A percentile compares a stretch with the other conserved stretches of the same genome.
Conservation (phyloP, 2,888 invertebrate genomes). For the Acheta domesticus region DNA sequence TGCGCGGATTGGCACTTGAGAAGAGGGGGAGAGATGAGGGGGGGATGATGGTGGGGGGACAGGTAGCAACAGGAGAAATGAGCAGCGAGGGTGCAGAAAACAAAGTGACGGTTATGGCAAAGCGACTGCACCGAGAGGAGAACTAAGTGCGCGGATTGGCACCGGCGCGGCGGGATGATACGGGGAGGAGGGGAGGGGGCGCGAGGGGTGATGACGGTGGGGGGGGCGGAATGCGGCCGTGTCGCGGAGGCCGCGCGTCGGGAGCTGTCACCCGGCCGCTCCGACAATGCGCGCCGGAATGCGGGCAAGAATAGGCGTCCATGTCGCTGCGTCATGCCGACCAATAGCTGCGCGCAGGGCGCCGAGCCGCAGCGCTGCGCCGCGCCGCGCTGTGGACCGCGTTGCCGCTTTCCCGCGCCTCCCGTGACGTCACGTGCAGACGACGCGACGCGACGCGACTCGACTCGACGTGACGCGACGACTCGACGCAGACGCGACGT, state of each 20-base stretch:
- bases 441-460: too few relatives aligned
- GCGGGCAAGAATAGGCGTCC: conserved; percentile 18
- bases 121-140: too few relatives aligned
- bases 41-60: too few relatives aligned
- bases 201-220: too few relatives aligned
- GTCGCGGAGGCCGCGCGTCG: background rate
- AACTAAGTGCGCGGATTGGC: background rate
- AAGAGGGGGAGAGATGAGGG: too few relatives aligned
- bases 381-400: background rate
- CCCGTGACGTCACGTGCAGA: too few relatives aligned
- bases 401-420: background rate
- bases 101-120: background rate
- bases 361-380: background rate
- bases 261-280: conserved; percentile 9
- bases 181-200: background rate
- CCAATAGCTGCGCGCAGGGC: background rate
- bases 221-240: too few relatives aligned
- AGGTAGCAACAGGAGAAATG: too few relatives aligned
- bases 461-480: too few relatives aligned
- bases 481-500: too few relatives aligned
- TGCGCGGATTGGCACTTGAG: too few relatives aligned
- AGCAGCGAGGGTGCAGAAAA: too few relatives aligned
- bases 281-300: conserved; percentile 18
- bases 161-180: background rate
- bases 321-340: conserved; percentile 10